Evolutionary conservation across 2,888 invertebrate genomes (phyloP).

Genomic region (Lydus trimaculatus): DNA sequence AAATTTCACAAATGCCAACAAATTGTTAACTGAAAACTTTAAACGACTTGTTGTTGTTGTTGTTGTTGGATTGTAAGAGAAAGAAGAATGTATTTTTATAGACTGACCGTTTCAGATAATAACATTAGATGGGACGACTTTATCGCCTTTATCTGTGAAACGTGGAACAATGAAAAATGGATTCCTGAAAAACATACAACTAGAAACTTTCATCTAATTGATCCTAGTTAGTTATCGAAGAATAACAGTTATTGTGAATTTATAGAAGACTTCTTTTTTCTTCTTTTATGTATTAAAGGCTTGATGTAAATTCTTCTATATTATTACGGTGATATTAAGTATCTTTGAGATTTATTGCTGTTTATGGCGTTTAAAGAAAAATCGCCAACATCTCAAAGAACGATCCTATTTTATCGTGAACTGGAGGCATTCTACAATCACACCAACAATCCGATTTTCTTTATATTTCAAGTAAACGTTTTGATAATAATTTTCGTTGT

Average conservation of each 20-base stretch:
- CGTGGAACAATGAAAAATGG: conserved; percentile 3
- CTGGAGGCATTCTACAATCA: neutral
- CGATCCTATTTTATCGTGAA: neutral
- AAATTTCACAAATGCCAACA: conserved; percentile 9
- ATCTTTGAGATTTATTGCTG: neutral
- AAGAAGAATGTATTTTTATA: neutral
- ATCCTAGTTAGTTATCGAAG: neutral
- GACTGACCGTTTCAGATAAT: conserved; percentile 6
- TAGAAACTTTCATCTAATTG: neutral
- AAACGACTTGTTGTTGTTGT: neutral
- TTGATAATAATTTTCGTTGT: neutral
- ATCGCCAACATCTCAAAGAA: neutral
- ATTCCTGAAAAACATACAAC: neutral
- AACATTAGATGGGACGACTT: conserved; percentile 8
- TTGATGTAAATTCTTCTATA: neutral
- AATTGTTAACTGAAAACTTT: neutral
- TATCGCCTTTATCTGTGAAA: conserved; percentile 9
- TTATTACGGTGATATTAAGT: neutral
- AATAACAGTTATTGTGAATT: neutral
- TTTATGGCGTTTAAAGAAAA: neutral
- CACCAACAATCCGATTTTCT: neutral
- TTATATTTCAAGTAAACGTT: neutral
- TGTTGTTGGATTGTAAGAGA: neutral
- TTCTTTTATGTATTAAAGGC: neutral
- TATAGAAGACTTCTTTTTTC: neutral